Percentiles rank a stretch among this genome's conserved stretches.
Evolutionary conservation across 2,113 vertebrate species (phyloP).

Genomic region (Amphiprion ocellaris): DNA sequence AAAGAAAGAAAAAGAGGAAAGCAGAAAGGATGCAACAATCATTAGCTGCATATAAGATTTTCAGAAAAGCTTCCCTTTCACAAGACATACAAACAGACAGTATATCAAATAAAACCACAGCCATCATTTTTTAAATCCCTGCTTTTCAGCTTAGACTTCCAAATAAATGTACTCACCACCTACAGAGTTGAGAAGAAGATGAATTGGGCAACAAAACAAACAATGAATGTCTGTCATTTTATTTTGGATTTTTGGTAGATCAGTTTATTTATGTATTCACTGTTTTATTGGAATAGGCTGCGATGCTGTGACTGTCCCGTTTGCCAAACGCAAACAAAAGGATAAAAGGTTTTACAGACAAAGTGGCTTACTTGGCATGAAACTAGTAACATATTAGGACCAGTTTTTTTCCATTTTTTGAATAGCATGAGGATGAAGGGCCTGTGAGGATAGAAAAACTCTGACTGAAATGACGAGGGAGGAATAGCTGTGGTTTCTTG

Average conservation of each 20-base stretch:
- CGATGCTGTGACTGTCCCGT: neutral
- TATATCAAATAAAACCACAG: slow-evolving; percentile 24
- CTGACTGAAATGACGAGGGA: slow-evolving; percentile 44
- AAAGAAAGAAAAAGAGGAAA: slow-evolving; percentile 6
- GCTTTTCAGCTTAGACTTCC: neutral
- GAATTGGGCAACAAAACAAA: slow-evolving; percentile 33
- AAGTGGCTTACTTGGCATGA: slow-evolving; percentile 40
- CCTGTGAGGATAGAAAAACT: slow-evolving; percentile 37
- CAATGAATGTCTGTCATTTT: slow-evolving; percentile 14
- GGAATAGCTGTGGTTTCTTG: slow-evolving; percentile 40
- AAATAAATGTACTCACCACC: slow-evolving; percentile 31
- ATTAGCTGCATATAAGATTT: neutral
- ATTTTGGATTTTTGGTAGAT: slow-evolving; percentile 10
- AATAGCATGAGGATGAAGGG: slow-evolving; percentile 16
- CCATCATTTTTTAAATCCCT: neutral
- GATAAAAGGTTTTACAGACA: slow-evolving; percentile 28
- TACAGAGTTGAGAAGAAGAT: neutral
- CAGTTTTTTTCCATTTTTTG: slow-evolving; percentile 15
- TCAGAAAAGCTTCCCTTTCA: neutral
- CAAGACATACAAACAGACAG: neutral
- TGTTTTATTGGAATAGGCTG: slow-evolving; percentile 22
- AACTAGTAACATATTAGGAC: slow-evolving; percentile 5
- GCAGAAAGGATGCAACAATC: slow-evolving; percentile 11
- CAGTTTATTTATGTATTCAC: slow-evolving; percentile 31
- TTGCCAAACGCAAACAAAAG: slow-evolving; percentile 20